Base-by-base conservation (phyloP, 2,797 vertebrate genomes). In the Todus mexicanus region DNA sequence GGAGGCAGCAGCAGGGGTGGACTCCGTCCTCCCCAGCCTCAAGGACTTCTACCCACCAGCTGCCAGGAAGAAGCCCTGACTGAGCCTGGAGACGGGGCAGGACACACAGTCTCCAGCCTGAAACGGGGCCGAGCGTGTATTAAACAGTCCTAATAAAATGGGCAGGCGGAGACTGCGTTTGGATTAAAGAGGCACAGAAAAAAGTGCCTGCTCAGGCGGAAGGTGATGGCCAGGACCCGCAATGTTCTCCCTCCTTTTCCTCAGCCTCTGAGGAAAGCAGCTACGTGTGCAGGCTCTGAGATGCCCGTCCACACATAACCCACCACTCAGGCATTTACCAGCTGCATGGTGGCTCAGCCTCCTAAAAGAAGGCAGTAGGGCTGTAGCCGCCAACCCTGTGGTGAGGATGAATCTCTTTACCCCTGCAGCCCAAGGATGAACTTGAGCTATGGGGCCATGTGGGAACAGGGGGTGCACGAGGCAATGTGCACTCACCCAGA, bases 101-200 rank as follows among this genome's bases (percentile, higher is more conserved):
- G 47, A 71, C 4, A 5, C 70, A 59, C 10, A 65, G 12, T 5
- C 29, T 70, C 51, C 56, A 63, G n/a, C 86, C 47, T 84, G 50
- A 61, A 82, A 71, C 0, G 2, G 29, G 37, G 26, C 56, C 64
- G 43, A 0, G 2, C 19, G n/a, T 0, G 0, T 31, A 12, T 54
- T 19, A 31, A 76, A 61, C 17, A 53, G 21, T 20, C 3, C 1
- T 3, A 64, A 60, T 54, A 60, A 92, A 80, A 45, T 8, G 12
- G n/a, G 50, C 26, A 35, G 29, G 38, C 37, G 56, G 37, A 29
- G n/a, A 22, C 60, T 66, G 40, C 12, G 7, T 43, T 56, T 66
- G 29, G 22, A 27, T 47, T 29, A 53, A 75, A 38, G 7, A 15
- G 37, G 16, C 51, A 23, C 2, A 61, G 47, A 63, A 86, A 74